Evolutionary conservation across 2,113 vertebrate species (phyloP).

Genomic region (Calcarius ornatus): DNA sequence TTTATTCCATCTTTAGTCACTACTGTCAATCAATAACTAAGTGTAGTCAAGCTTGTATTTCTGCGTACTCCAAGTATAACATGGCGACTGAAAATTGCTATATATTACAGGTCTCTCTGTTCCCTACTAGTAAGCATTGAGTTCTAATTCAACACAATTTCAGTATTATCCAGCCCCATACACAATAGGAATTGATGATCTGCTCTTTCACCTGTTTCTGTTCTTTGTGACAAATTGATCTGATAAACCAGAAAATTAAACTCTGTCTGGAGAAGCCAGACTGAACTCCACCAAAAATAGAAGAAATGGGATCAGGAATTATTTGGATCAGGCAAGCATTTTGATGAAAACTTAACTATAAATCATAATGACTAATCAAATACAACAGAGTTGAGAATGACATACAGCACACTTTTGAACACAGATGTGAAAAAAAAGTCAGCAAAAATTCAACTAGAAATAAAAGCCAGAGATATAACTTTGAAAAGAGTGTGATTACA

Average conservation of each 20-base stretch:
- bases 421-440: background rate
- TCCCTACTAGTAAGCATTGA: background rate
- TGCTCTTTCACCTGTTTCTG: conserved; percentile 61
- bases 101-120: conserved; percentile 1
- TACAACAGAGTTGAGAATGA: background rate
- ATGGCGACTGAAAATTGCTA: conserved; percentile 1
- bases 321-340: conserved; percentile 46
- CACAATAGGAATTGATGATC: conserved; percentile 66
- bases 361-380: conserved; percentile 51
- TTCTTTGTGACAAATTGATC: conserved; percentile 61
- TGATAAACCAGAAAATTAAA: conserved; percentile 72
- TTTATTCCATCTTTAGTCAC: background rate
- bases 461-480: background rate
- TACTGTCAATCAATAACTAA: background rate
- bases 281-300: conserved; percentile 32
- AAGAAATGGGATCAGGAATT: conserved; percentile 20
- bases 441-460: background rate
- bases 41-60: background rate
- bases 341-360: conserved; percentile 42
- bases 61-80: background rate
- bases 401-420: background rate
- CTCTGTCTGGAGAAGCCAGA: conserved; percentile 44
- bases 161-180: conserved; percentile 15
- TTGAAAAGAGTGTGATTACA: background rate
- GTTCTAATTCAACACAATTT: conserved; percentile 65